Evolutionary conservation across 2,888 invertebrate species (phyloP).

Genomic region (Ferrisia virgata): DNA sequence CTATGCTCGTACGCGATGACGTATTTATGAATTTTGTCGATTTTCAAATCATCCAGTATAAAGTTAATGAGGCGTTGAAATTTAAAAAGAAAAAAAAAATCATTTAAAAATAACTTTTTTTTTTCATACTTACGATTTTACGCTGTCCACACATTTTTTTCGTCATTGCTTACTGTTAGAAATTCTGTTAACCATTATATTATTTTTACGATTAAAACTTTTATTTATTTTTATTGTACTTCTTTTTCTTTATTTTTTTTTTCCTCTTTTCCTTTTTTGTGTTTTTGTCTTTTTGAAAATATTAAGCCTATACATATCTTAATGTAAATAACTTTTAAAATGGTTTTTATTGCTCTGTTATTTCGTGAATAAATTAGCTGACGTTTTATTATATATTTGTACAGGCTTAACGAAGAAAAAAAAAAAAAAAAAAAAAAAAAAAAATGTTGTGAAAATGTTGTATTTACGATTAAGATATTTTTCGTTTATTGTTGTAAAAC

Average conservation of each 20-base stretch:
- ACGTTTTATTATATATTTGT: constrained; percentile 33
- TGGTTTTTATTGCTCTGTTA: constrained; percentile 38
- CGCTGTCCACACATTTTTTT: constrained; percentile 30
- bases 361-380: constrained; percentile 32
- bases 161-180: constrained; percentile 34
- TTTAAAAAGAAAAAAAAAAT: not conserved
- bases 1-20: not conserved
- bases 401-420: not conserved
- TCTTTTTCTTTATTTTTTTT: not conserved
- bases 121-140: not conserved
- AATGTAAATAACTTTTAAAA: constrained; percentile 39
- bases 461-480: constrained; percentile 33
- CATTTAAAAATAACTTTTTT: not conserved
- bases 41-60: not conserved
- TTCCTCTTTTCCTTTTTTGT: not conserved
- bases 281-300: not conserved
- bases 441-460: constrained; percentile 33
- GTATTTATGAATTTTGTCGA: not conserved
- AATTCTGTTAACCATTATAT: constrained; percentile 40
- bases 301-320: constrained; percentile 37
- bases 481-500: constrained; percentile 33
- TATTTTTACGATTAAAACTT: constrained; percentile 12
- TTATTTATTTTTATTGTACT: constrained; percentile 16
- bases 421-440: not conserved
- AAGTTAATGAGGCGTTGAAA: not conserved